These are phyloP conservation scores for Arge pagana DNA, from an alignment of 2,888 invertebrate genomes.

Conservation along the genomic window DNA sequence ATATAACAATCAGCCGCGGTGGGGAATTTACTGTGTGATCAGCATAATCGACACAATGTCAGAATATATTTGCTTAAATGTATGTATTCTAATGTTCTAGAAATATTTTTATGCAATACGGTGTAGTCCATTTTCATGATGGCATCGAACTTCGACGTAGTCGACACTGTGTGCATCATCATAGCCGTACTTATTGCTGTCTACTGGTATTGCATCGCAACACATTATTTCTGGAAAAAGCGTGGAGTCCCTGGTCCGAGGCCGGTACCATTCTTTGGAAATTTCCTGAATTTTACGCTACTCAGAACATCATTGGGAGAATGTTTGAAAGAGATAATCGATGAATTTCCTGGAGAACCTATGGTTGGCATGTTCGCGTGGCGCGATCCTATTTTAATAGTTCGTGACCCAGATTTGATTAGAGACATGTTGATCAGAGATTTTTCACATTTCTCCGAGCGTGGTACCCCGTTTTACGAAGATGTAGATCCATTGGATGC, in stretches of 20 bases:
- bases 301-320: constrained; percentile 48
- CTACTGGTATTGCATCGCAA: constrained; percentile 50
- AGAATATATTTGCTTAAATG: no score
- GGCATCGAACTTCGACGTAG: no score
- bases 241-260: constrained; percentile 51
- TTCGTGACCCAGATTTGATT: constrained; percentile 39
- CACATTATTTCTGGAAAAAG: constrained; percentile 57
- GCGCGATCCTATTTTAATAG: constrained; percentile 34
- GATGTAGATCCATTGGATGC: constrained; percentile 48
- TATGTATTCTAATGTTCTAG: no score
- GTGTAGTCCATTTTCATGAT: no score
- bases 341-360: constrained; percentile 18
- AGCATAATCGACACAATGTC: no score
- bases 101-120: no score
- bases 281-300: constrained; percentile 50
- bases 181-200: constrained; percentile 25
- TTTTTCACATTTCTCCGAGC: constrained; percentile 37
- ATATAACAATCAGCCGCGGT: no score
- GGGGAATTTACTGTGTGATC: no score
- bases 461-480: constrained; percentile 29
- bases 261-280: constrained; percentile 56
- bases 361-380: constrained; percentile 36
- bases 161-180: no score
- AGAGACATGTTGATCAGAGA: constrained; percentile 41
- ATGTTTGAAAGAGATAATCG: constrained; percentile 49